Evolutionary conservation across 2,888 invertebrate genomes (phyloP), one percentile per base, ranked within the genome.

Genomic region (Eilema depressum): DNA sequence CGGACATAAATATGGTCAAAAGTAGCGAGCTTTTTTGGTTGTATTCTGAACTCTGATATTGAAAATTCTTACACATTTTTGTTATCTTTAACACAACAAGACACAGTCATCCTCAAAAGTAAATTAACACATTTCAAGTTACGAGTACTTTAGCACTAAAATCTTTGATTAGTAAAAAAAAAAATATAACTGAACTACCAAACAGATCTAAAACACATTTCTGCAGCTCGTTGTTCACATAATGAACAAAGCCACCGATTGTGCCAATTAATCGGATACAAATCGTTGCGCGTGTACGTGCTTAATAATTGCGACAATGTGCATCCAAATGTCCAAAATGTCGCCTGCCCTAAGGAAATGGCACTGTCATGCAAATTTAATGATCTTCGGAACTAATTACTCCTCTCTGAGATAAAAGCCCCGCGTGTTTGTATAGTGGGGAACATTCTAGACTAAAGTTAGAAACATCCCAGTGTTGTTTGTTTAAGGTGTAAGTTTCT

Each of bases 291-390:
- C 57, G 20, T 20, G 14, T 47, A 59, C 10, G 17, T 28, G 20
- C 47, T 60, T 28, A 10, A 25, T 14, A 77, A 78, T 76, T 76
- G 75, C 75, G 70, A 71, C 75, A 79, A 73, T n/a, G 28, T 56
- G 61, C 60, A 65, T 71, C 56, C 66, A 67, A 74, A 77, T 72
- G 79, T 73, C 81, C 79, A 75, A 80, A 82, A 77, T 70, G 71
- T 68, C 72, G 76, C 77, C 73, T 71, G 77, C 80, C 82, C 81
- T 76, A 82, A 86, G 87, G 86, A 89, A 90, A 83, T 78, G 83
- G 86, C 82, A 90, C 85, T 88, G 88, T 89, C 87, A 93, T 93
- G 91, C 91, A 92, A 93, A 92, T 91, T 87, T 88, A 86, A 91
- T 87, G 86, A 85, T 86, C 83, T 84, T 86, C 83, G 85, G 85